Evolutionary conservation across 2,888 invertebrate genomes (phyloP).

Genomic region (Spialia ferax): DNA sequence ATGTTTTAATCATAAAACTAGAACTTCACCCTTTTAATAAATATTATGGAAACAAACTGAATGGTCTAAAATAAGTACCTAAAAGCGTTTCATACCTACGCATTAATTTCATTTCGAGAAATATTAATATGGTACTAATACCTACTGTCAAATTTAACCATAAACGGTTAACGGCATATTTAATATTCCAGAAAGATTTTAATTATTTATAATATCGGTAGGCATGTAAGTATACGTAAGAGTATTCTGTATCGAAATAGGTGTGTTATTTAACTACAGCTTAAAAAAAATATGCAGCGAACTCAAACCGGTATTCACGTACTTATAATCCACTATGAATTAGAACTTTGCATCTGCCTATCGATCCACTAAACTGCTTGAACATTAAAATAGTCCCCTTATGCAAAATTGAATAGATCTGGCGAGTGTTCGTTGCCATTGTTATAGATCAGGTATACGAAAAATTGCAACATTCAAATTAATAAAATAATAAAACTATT

Average conservation of each 20-base stretch:
- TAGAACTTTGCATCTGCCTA: constrained; percentile 55
- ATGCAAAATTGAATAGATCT: constrained; percentile 82
- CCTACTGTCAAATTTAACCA: background rate
- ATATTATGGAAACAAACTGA: background rate
- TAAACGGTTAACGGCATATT: background rate
- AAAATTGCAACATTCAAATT: constrained; percentile 85
- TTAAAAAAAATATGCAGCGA: background rate
- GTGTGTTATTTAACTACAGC: background rate
- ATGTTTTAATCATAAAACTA: background rate
- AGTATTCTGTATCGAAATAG: background rate
- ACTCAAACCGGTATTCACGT: constrained; percentile 23
- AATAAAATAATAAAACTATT: constrained; percentile 81
- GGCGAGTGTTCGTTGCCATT: constrained; percentile 60
- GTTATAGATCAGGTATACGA: constrained; percentile 80
- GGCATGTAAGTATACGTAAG: too few relatives aligned
- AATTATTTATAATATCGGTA: background rate
- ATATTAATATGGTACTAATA: too few relatives aligned
- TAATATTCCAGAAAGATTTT: background rate
- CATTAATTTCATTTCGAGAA: background rate
- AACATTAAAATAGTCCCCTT: constrained; percentile 70
- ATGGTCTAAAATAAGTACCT: too few relatives aligned
- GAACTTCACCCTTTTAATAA: background rate
- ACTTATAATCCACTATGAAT: constrained; percentile 21
- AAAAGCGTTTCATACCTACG: background rate
- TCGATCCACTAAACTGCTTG: constrained; percentile 56